These are phyloP conservation scores for Apostichopus californicus DNA, from an alignment of 35 echinoderm and acorn worm species.

Conservation along the genomic window DNA sequence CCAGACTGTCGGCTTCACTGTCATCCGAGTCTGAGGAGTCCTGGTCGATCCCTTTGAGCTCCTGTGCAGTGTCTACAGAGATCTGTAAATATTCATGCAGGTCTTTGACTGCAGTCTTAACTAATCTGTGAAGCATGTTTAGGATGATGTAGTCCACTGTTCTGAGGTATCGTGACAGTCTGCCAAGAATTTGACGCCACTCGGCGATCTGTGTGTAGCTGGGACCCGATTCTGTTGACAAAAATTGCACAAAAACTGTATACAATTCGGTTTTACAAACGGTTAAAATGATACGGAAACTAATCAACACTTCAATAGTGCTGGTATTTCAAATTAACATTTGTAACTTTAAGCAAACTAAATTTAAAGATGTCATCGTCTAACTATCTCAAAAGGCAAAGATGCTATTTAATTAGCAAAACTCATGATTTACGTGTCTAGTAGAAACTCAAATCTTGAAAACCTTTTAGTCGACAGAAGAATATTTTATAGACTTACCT, in stretches of 20 bases:
- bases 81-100: constrained; percentile 70
- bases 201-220: constrained; percentile 97
- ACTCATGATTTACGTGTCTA: too few species aligned
- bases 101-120: constrained; percentile 80
- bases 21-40: constrained; percentile 50
- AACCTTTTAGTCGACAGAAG: too few species aligned
- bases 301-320: too few species aligned
- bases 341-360: too few species aligned
- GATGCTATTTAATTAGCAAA: too few species aligned
- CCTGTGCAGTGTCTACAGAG: constrained; percentile 65
- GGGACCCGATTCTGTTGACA: constrained; percentile 71
- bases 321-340: too few species aligned
- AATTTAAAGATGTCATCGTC: too few species aligned
- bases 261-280: too few species aligned
- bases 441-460: too few species aligned
- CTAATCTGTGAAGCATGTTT: constrained; percentile 85
- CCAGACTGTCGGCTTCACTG: constrained; percentile 49
- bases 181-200: constrained; percentile 86
- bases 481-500: too few species aligned
- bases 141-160: constrained; percentile 97
- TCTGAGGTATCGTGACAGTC: constrained; percentile 81
- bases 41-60: constrained; percentile 55
- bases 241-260: background rate
- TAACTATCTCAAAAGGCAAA: too few species aligned
- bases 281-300: too few species aligned